Percentiles rank a stretch among this genome's conserved stretches.
phyloP scores from a whole-genome alignment of 2,113 vertebrate species.

The Elephas maximus region DNA sequence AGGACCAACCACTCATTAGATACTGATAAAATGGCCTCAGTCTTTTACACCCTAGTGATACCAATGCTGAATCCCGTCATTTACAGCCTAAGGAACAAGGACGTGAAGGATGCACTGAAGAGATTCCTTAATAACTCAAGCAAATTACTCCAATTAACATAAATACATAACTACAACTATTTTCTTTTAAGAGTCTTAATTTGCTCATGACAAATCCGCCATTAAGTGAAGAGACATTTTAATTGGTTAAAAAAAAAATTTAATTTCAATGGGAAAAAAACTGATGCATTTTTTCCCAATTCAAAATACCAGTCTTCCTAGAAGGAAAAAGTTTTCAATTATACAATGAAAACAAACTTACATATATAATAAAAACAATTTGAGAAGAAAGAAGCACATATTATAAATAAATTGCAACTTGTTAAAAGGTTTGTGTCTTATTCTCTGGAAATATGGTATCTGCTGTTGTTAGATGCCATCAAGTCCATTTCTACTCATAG shows the following conservation, averaged over 20 bases:
- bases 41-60: no score
- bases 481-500: no score
- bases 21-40: no score
- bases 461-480: no score
- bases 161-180: not conserved
- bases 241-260: not conserved
- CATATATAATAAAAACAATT: not conserved
- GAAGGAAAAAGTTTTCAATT: not conserved
- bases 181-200: not conserved
- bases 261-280: no score
- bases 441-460: no score
- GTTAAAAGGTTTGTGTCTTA: no score
- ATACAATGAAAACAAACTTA: not conserved
- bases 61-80: no score
- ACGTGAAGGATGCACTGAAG: no score
- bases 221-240: not conserved
- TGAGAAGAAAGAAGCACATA: not conserved
- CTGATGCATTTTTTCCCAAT: not conserved
- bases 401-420: not conserved
- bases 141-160: not conserved
- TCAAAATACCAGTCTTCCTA: not conserved
- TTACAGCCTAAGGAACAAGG: no score
- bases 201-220: not conserved
- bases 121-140: no score
- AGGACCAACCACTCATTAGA: no score